Evolutionary conservation across 2,888 invertebrate species (phyloP).

Genomic region (Conops quadrifasciatus): DNA sequence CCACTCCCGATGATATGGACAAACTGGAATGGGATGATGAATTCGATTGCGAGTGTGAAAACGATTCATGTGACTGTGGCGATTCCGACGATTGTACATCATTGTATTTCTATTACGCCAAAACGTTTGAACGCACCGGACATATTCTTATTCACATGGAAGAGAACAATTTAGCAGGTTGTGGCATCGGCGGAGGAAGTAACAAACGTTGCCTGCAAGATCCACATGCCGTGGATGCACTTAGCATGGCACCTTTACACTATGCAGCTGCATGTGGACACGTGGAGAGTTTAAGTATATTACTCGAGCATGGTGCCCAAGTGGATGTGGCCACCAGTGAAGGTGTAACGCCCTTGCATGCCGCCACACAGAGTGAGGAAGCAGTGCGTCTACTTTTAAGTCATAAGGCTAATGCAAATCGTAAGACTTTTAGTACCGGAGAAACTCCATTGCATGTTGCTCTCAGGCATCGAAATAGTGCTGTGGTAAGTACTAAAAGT

Average conservation of each 20-base stretch:
- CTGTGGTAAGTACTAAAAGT: slow-evolving; percentile 63
- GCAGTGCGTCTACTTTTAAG: slow-evolving; percentile 69
- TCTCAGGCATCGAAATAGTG: slow-evolving; percentile 68
- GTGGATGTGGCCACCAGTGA: slow-evolving; percentile 73
- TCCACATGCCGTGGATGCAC: slow-evolving; percentile 59
- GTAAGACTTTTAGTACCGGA: slow-evolving; percentile 69
- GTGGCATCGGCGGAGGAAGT: not conserved
- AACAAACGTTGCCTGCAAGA: slow-evolving; percentile 48
- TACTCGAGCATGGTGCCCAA: slow-evolving; percentile 70
- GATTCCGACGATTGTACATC: slow-evolving; percentile 66
- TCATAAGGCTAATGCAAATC: slow-evolving; percentile 70
- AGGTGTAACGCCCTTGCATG: slow-evolving; percentile 75
- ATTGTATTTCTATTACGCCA: slow-evolving; percentile 76
- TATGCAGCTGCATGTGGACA: slow-evolving; percentile 78
- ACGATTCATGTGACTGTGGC: slow-evolving; percentile 31
- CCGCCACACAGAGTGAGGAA: slow-evolving; percentile 71
- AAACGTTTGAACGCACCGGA: slow-evolving; percentile 75
- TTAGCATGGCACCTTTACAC: slow-evolving; percentile 72
- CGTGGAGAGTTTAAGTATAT: slow-evolving; percentile 69
- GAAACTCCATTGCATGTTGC: slow-evolving; percentile 73
- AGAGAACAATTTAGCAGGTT: slow-evolving; percentile 50
- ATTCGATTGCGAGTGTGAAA: slow-evolving; percentile 66
- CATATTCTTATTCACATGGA: slow-evolving; percentile 60
- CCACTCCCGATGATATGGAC: slow-evolving; percentile 70
- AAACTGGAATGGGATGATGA: slow-evolving; percentile 82